phyloP scores from a whole-genome alignment of 2,888 invertebrate genomes.

The Eucriotettix oculatus region DNA sequence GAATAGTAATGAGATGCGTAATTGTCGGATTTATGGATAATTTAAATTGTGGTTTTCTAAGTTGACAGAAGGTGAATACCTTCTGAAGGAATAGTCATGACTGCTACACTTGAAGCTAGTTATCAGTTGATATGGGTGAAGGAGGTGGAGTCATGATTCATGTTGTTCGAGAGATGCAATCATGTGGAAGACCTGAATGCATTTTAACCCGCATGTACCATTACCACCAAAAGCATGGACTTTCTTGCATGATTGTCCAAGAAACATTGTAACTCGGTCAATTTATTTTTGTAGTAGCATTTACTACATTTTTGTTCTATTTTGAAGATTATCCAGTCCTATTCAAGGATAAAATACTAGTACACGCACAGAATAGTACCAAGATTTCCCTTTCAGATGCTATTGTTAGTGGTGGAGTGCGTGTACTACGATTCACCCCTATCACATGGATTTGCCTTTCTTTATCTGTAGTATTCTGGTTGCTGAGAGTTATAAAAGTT shows the following conservation, averaged over 20 bases:
- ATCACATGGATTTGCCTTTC: conserved; percentile 55
- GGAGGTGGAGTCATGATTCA: conserved; percentile 62
- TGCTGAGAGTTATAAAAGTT: conserved; percentile 59
- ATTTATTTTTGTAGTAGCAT: conserved; percentile 75
- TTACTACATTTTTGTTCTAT: conserved; percentile 68
- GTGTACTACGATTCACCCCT: conserved; percentile 35
- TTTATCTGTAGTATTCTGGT: conserved; percentile 52
- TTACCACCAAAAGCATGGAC: conserved; percentile 93
- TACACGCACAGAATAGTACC: conserved; percentile 10
- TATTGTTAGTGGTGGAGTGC: conserved; percentile 39
- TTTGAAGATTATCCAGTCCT: conserved; percentile 77
- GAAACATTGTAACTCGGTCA: conserved; percentile 65
- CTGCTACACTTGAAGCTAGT: conserved; percentile 12
- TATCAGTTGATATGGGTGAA: conserved; percentile 12
- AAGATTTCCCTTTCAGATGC: conserved; percentile 48
- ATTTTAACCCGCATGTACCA: conserved; percentile 86
- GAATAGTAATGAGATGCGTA: no score
- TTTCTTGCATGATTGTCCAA: conserved; percentile 73
- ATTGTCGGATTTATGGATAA: no score
- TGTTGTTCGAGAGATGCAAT: conserved; percentile 86
- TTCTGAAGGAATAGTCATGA: conserved; percentile 4
- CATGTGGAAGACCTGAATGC: conserved; percentile 94
- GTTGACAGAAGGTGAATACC: no score
- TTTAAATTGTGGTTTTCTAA: no score
- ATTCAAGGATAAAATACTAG: conserved; percentile 37